Base-by-base conservation (phyloP, 2,113 vertebrate species). In the Prochilodus magdalenae region DNA sequence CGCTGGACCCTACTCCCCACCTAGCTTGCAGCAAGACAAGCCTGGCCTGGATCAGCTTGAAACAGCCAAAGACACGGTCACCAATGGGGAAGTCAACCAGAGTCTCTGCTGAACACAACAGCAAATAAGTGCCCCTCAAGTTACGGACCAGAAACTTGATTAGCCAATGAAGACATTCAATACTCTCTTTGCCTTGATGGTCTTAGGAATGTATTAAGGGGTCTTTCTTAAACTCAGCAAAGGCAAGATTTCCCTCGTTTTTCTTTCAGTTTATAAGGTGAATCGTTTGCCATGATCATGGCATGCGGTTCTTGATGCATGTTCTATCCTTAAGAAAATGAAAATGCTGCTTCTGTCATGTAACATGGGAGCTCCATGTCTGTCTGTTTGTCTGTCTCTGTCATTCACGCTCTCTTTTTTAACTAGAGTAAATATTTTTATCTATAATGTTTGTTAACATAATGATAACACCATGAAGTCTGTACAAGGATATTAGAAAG, bases 31-130 rank as follows among this genome's bases (percentile, higher is more conserved):
- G 15, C 85, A 44, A 83, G 15, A 76, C 91, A 95, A 93, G 40
- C 66, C 85, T 10, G 88, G 73, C 0, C 44, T 89, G 66, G 95
- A 92, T 77, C 86, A 86, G 66, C 59, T 84, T 30, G 62, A 69
- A 55, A 49, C 88, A 88, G 83, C 88, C 29, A 88, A 86, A 1
- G 82, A 89, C 18, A 30, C 20, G 1, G 83, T 86, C 60, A 86
- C 81, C 27, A 95, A 93, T 30, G 93, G 90, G 13, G 89, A 89
- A 83, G 16, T 90, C 40, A 87, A 88, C 81, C 90, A 88, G 76
- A 92, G 85, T 59, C 87, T 90, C 33, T 88, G 94, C 80, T 93
- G 89, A 86, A 5, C 0, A 24, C 22, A 67, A 78, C 27, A 77
- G 69, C 33, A 36, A 30, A n/a, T n/a, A 14, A 6, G 40, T 40